Base-by-base conservation (phyloP, 1,140 invertebrate species). In the Drosophila jambulina region DNA sequence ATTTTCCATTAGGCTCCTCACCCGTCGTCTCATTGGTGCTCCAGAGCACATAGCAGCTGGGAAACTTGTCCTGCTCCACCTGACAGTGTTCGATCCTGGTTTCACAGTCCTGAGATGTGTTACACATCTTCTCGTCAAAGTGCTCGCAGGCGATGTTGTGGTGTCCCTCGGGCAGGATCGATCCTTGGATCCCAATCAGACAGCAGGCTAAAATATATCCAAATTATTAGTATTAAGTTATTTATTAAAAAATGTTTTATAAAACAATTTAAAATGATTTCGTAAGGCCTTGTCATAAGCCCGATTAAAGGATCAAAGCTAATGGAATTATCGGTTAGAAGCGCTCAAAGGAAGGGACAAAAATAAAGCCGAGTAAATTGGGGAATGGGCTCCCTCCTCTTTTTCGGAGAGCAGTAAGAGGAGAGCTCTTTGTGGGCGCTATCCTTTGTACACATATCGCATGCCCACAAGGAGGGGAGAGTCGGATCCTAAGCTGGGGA, bases 11-110 rank as follows among this genome's bases (percentile, higher is more conserved):
- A 3, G 49, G 34, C 85, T 58, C 86, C 45, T 25, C 2, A 79
- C 94, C 94, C 6, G 94, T 94, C 29, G 80, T 71, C 46, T 93
- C 93, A 59, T 94, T 92, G 17, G 81, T 93, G 19, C 93, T 91
- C 94, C 94, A 95, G 4, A 95, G 68, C 0, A 94, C 93, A 84
- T 94, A 94, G 65, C 94, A 95, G 58, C 90, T 92, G 53, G 91
- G 80, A 29, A 61, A 63, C 45, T 92, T 92, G 5, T 91, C 91
- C n/a, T 71, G 63, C 53, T 92, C 91, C 43, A 83, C 43, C 64
- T 80, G 65, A 42, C 91, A 92, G 15, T 64, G 72, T 53, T 91
- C 80, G 8, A 86, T 70, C 21, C 68, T 71, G 27, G 71, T 68
- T 36, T 27, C 46, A 67, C 91, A 92, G 40, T 71, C 46, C n/a